Base-by-base conservation (phyloP, 2,888 invertebrate genomes). In the Aspidapion aeneum region DNA sequence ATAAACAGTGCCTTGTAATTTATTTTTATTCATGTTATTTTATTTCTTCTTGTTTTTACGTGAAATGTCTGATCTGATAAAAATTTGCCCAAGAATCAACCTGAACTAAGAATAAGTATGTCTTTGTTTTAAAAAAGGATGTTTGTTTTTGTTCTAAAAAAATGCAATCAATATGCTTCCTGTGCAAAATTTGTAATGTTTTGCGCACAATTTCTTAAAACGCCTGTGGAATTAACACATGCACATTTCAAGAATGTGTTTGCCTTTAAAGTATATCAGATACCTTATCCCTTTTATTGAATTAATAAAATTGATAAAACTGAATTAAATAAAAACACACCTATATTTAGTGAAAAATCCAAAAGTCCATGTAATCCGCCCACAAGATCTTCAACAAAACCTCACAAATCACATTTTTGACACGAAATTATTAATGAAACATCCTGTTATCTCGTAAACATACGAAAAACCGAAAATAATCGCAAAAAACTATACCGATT, bases 401-500 rank as follows among this genome's bases (percentile, higher is more conserved):
- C 3, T 3, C 12, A 12, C 35, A 35, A 3, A 35, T 35, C 35
- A 35, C 35, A 35, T 35, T 7, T 35, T n/a, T 35, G 5, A 35
- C 35, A 7, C 3, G 3, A 35, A 35, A 35, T 35, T 35, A 35
- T 35, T 35, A 7, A 35, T 7, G 12, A 35, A 12, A 3, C 3
- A 12, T 35, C 12, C 35, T 12, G 12, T 7, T 7, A 7, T 35
- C 35, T 3, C 35, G 35, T 7, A 35, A 35, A 35, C 35, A 7
- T 35, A 48, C 21, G 54, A 16, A 65, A 65, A 65, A 60, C 49
- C 19, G 21, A n/a, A 59, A 63, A 63, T 63, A 57, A 55, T 54
- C 56, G 19, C 61, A 62, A 62, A 48, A 64, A 57, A 61, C 62
- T 57, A 57, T 35, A 54, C 56, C 59, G 48, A 65, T 63, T 52